Base-by-base conservation (phyloP, 2,797 vertebrate species). In the Acrocephalus scirpaceus region DNA sequence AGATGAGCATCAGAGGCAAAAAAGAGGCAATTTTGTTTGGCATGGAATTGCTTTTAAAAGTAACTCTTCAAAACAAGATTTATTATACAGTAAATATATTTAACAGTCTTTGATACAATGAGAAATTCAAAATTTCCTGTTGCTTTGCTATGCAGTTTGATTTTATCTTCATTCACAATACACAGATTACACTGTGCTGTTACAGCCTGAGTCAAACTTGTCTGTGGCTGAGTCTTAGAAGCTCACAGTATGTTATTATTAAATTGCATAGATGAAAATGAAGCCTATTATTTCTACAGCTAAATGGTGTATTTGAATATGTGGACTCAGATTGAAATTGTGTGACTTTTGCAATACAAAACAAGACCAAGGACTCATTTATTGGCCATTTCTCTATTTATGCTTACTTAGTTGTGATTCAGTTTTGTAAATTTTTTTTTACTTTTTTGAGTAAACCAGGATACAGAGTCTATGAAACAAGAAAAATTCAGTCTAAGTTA, bases 11-110 rank as follows among this genome's bases (percentile, higher is more conserved):
- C 11, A 66, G 69, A 66, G 10, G 4, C 36, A 62, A 34, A 38
- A 69, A 42, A 6, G 1, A 11, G 16, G 2, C 4, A n/a, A 7
- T 47, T 51, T 61, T 40, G 22, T 23, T 34, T 27, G 0, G 0
- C 13, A 20, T 13, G 7, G 75, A 30, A 40, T 38, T 54, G 10
- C 7, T 67, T 54, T 71, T 36, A 22, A 53, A 89, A 60, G 1
- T 36, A 48, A 69, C 13, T 67, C 9, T 62, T 62, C n/a, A 70
- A 86, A 88, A 54, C 7, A 83, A 81, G 14, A 4, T 53, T 71
- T 36, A 38, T 23, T 65, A 27, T 27, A 38, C 32, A 62, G 7
- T 32, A 56, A 74, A 82, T 48, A 51, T 9, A 47, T 18, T 27
- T 70, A 64, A 47, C 10, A 34, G 64, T 70, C 34, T 64, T 75